Evolutionary conservation across 2,888 invertebrate genomes (phyloP), one percentile per base, ranked within the genome.

Genomic region (Gerris lacustris): DNA sequence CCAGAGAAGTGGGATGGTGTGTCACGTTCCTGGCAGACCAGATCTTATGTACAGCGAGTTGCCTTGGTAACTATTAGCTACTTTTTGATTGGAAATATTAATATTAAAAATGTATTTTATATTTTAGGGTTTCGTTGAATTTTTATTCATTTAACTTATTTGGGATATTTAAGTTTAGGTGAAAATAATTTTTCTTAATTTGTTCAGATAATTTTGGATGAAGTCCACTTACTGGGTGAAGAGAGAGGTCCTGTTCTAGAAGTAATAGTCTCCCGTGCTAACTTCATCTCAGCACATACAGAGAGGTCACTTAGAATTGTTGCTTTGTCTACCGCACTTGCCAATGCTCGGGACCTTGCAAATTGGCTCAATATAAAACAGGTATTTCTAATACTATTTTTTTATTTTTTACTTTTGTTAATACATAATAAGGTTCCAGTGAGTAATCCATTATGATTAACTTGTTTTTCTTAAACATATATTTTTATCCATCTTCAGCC

Each of bases 1-100:
- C 99, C 99, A 0, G 99, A 99, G 82, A 99, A 99, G 80, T 99
- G 99, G 99, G 99, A 99, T 81, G 98, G 98, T 70, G 94, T 99
- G 78, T 96, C 96, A 81, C 86, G 98, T 72, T 95, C 94, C 73
- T 99, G 98, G 98, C 96, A 97, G 79, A 96, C 94, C 0, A 86
- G 99, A 76, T 90, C 89, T 80, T 99, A 98, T 78, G 98, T 99
- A 0, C 86, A 88, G 71, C 87, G 93, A 77, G 96, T 98, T 0
- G 89, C 91, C 0, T 83, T 98, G 6, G 91, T 98, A 74, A 89
- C 11, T 55, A 11, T 15, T 55, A 11, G 55, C 31, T 31, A 31
- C 4, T 31, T 31, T 31, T 1, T 31, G 31, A 31, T 31, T 31
- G 31, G 31, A 31, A 31, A 31, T 31, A 31, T 31, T 31, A 31